Base-by-base conservation (phyloP, 2,797 vertebrate species). In the Xenopus petersii region DNA sequence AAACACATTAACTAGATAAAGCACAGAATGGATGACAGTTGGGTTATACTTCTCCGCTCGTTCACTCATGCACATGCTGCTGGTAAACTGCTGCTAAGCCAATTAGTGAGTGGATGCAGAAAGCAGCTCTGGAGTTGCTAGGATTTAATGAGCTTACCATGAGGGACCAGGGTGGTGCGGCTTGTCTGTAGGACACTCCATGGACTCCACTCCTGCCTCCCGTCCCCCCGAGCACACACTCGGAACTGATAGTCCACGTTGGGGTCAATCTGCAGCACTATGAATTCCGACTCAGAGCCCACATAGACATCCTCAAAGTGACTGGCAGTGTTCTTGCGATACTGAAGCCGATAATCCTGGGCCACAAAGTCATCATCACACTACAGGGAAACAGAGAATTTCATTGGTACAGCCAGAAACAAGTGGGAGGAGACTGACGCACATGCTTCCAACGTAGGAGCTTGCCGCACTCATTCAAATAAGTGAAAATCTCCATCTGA, bases 201-300 rank as follows among this genome's bases (percentile, higher is more conserved):
- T 0, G 97, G 95, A 80, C 96, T 99, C 97, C 97, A 98, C 84
- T 98, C 96, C 4, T 95, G 95, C 10, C 94, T 93, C 0, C 96
- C 97, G 3, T 98, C 97, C 16, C 95, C 95, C 2, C 96, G 92
- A 4, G 95, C 95, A 1, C 97, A 95, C 24, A 96, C 96, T 54
- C 94, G 87, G 91, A 99, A 98, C 88, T 94, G 89, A 75, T 97
- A 95, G 63, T 96, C 93, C 0, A 89, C 84, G 21, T 96, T 87
- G 0, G 96, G 94, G 83, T 98, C 97, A 5, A 98, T 85, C 56
- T 98, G 95, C 21, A 98, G 88, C 7, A 98, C 94, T 56, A 95
- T 87, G 82, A 96, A 98, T 83, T 99, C 97, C 0, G 84, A 87
- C 67, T 98, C 96, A 0, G 91, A 88, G 26, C 97, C 97, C 0